Conservation (phyloP, 92 coral and sea anemone genomes). For the Paramuricea clavata region DNA sequence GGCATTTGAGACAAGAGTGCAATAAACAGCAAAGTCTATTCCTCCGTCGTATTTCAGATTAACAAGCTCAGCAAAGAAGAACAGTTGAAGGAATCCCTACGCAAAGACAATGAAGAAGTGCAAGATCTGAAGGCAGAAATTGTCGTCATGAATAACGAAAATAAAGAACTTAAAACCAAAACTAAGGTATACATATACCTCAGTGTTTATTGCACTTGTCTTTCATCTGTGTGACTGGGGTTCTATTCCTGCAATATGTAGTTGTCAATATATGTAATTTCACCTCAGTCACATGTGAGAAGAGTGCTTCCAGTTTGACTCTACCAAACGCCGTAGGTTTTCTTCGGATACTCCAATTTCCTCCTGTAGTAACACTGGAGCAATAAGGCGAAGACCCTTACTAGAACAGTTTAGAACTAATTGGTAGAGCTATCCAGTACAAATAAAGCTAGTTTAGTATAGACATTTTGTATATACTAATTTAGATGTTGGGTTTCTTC, state of each 20-base stretch:
- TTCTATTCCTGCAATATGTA: too few relatives aligned
- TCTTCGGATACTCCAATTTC: too few relatives aligned
- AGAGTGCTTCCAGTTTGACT: too few relatives aligned
- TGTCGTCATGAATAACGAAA: conserved; percentile 69
- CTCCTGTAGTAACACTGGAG: too few relatives aligned
- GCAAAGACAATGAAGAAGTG: conserved; percentile 45
- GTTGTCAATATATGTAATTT: too few relatives aligned
- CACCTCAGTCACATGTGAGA: too few relatives aligned
- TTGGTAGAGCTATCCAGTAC: too few relatives aligned
- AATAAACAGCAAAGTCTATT: not conserved
- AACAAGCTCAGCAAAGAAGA: not conserved
- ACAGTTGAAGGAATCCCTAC: conserved; percentile 23
- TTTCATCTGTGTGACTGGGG: not conserved
- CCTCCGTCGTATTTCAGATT: not conserved
- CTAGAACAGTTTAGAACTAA: too few relatives aligned
- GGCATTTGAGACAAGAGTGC: not conserved
- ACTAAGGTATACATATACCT: conserved; percentile 55
- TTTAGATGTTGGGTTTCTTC: not conserved
- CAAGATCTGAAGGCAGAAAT: conserved; percentile 76
- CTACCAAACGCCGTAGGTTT: too few relatives aligned
- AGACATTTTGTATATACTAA: not conserved
- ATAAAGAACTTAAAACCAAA: conserved; percentile 63
- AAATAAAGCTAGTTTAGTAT: not conserved
- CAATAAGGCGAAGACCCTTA: too few relatives aligned
- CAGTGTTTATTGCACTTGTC: not conserved